phyloP scores from a whole-genome alignment of 2,888 invertebrate species.

The Protophormia terraenovae region DNA sequence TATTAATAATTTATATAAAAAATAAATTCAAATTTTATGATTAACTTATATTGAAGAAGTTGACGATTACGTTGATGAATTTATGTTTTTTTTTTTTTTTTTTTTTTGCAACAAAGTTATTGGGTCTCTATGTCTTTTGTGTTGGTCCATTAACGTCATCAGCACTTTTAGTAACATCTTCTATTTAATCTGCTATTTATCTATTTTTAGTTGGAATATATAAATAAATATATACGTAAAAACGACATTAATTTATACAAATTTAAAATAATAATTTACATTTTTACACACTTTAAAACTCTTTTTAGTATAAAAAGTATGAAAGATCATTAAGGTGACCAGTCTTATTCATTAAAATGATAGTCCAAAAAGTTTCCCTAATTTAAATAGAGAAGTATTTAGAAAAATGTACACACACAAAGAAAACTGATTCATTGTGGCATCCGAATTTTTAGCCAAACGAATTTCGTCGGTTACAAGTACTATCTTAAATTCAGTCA shows the following conservation, averaged over 20 bases:
- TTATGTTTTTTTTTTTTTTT: slow-evolving; percentile 5
- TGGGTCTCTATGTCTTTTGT: neutral
- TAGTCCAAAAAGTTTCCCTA: no score
- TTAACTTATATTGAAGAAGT: slow-evolving; percentile 14
- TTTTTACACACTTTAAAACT: neutral
- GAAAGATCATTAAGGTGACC: neutral
- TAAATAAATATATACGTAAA: neutral
- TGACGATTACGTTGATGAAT: neutral
- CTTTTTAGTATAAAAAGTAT: neutral
- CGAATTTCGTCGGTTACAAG: no score
- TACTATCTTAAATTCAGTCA: no score
- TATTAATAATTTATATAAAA: slow-evolving; percentile 8
- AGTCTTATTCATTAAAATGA: neutral
- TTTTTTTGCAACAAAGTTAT: slow-evolving; percentile 36
- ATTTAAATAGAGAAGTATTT: no score
- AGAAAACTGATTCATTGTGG: no score
- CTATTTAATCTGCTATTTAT: neutral
- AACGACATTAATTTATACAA: slow-evolving; percentile 23
- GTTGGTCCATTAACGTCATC: neutral
- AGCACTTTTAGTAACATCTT: neutral
- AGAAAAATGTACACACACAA: no score
- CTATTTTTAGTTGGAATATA: neutral
- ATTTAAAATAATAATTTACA: slow-evolving; percentile 1
- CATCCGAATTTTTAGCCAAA: no score
- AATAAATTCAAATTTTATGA: slow-evolving; percentile 5